These are phyloP conservation scores for Bryconaethiops microstoma DNA, from an alignment of 2,797 vertebrate genomes.

Conservation along the genomic window DNA sequence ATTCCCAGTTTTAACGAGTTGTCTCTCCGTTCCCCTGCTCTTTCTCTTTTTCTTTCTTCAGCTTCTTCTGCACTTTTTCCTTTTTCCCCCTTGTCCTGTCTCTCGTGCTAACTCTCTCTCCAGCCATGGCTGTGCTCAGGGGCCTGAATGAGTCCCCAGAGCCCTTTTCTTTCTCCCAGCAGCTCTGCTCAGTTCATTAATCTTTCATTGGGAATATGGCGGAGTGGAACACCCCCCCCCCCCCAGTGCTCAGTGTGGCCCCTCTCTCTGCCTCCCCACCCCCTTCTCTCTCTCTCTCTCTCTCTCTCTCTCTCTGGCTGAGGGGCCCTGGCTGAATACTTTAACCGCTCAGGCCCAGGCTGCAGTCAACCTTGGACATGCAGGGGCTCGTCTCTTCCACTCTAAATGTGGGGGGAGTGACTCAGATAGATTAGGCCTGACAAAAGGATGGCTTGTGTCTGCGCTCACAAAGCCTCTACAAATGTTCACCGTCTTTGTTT, in stretches of 20 bases:
- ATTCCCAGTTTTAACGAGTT: conserved; percentile 67
- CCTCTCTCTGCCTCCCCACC: not conserved
- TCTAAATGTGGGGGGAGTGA: conserved; percentile 49
- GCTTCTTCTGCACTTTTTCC: conserved; percentile 52
- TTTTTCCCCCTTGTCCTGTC: conserved; percentile 47
- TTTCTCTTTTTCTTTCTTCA: conserved; percentile 32
- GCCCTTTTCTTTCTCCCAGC: conserved; percentile 77
- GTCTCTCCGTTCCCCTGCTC: conserved; percentile 46
- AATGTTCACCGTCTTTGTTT: conserved; percentile 40
- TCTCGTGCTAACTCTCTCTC: conserved; percentile 41
- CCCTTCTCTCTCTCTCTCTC: conserved; percentile 16
- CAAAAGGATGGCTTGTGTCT: conserved; percentile 53
- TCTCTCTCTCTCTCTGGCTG: conserved; percentile 45
- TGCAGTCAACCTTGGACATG: conserved; percentile 45
- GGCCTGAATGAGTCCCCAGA: conserved; percentile 81
- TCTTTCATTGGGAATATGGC: conserved; percentile 83
- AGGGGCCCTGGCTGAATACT: conserved; percentile 62
- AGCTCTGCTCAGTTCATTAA: conserved; percentile 84
- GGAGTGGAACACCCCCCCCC: conserved; percentile 68
- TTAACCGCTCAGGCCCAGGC: conserved; percentile 42
- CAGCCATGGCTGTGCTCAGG: conserved; percentile 76
- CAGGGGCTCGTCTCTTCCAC: conserved; percentile 13
- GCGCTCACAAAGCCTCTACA: conserved; percentile 37
- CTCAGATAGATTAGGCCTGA: conserved; percentile 46
- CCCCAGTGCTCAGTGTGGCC: conserved; percentile 33